These are phyloP conservation scores for Amazona guildingii DNA, from an alignment of 2,113 vertebrate species.

Conservation along the genomic window DNA sequence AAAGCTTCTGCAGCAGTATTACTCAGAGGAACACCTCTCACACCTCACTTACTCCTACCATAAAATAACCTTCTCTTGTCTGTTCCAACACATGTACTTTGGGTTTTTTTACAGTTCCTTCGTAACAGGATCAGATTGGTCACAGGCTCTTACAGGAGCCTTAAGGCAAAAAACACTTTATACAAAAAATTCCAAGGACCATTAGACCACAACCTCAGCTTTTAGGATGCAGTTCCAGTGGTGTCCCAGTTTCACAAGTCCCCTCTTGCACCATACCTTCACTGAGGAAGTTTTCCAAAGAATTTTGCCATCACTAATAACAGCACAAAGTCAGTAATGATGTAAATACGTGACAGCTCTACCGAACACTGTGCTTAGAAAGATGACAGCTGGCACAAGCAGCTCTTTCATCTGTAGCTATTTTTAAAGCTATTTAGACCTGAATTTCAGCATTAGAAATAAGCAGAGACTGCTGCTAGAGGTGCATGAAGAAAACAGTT, in stretches of 20 bases:
- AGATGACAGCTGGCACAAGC: not conserved
- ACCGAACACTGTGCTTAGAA: not conserved
- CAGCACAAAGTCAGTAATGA: not conserved
- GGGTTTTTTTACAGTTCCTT: not conserved
- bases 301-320: not conserved
- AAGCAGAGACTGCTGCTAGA: not conserved
- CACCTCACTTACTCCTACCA: not conserved
- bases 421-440: not conserved
- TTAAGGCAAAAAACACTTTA: not conserved
- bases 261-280: not conserved
- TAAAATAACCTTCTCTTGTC: not conserved
- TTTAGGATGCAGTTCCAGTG: not conserved
- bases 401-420: constrained; percentile 18
- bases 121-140: accelerated
- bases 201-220: not conserved
- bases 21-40: not conserved
- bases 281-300: not conserved
- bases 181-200: not conserved
- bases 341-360: not conserved
- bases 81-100: not conserved
- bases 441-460: not conserved
- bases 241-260: not conserved
- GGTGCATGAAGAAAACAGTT: not conserved
- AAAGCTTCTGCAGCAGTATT: not conserved
- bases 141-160: not conserved